Evolutionary conservation across 2,797 vertebrate species (phyloP).

Genomic region (Falco biarmicus): DNA sequence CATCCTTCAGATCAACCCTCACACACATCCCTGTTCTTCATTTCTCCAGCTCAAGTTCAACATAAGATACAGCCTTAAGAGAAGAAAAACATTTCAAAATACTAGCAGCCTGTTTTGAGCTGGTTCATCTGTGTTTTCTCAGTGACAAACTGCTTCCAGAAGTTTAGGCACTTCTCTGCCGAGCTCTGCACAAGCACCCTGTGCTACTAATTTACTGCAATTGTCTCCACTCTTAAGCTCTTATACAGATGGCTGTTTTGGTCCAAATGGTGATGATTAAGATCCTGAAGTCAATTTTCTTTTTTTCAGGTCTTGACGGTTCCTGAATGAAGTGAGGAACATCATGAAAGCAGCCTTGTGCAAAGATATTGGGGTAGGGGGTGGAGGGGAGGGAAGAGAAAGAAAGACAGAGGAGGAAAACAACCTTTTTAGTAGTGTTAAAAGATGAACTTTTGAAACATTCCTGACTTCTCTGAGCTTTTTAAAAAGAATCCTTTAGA

Average conservation of each 20-base stretch:
- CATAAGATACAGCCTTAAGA: fast-evolving
- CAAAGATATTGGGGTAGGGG: background rate
- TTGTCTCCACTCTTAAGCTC: background rate
- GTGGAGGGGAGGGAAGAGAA: background rate
- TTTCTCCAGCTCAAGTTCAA: background rate
- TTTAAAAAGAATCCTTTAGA: background rate
- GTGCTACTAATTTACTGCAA: background rate
- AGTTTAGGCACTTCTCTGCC: fast-evolving
- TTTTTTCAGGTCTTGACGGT: background rate
- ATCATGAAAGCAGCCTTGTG: background rate
- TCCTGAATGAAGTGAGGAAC: background rate
- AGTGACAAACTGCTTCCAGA: background rate
- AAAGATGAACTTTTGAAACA: background rate
- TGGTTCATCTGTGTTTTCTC: background rate
- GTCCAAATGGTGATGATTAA: background rate
- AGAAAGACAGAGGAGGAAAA: background rate
- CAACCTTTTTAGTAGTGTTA: background rate
- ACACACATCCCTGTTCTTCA: background rate
- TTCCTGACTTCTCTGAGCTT: background rate
- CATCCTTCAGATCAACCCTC: background rate
- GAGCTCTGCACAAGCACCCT: fast-evolving
- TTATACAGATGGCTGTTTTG: background rate
- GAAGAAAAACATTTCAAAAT: background rate
- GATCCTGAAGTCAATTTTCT: background rate
- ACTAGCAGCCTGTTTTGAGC: background rate